Conservation (phyloP, 1,140 invertebrate genomes). For the Tenebrio molitor region DNA sequence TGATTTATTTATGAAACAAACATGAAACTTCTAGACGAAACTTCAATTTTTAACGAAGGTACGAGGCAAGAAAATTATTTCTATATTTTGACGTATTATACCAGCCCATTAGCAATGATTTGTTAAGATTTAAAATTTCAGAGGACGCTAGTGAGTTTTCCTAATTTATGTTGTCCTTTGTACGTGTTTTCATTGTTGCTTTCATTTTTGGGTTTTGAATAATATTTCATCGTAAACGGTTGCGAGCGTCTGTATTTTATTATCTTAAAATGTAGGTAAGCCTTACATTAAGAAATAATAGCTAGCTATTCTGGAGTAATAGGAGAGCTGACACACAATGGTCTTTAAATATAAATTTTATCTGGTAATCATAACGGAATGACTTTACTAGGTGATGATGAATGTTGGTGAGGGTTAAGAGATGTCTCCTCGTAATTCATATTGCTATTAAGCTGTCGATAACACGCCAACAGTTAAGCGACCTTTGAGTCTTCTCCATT, state of each 20-base stretch:
- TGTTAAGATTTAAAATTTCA: background rate
- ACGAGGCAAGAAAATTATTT: background rate
- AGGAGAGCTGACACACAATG: constrained; percentile 29
- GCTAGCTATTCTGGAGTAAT: constrained; percentile 15
- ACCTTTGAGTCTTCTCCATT: constrained; percentile 31
- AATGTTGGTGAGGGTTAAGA: constrained; percentile 47
- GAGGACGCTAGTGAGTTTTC: background rate
- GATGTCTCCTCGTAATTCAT: constrained; percentile 49
- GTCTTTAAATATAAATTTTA: constrained; percentile 40
- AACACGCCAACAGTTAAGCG: constrained; percentile 41
- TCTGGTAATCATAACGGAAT: constrained; percentile 33
- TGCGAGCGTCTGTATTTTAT: constrained; percentile 14
- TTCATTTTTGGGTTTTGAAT: constrained; percentile 24
- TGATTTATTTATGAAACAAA: constrained; percentile 6
- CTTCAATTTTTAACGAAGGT: background rate
- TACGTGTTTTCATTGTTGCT: background rate
- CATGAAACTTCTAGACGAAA: background rate
- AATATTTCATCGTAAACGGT: constrained; percentile 12
- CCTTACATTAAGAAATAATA: constrained; percentile 16
- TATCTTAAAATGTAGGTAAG: constrained; percentile 18
- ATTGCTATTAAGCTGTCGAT: constrained; percentile 51
- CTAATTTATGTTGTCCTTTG: constrained; percentile 17
- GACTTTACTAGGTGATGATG: constrained; percentile 42
- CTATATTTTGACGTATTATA: background rate
- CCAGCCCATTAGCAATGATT: constrained; percentile 11